Percentiles rank a stretch among this genome's conserved stretches.
phyloP scores from a whole-genome alignment of 2,113 vertebrate genomes.

The Hypomesus transpacificus region DNA sequence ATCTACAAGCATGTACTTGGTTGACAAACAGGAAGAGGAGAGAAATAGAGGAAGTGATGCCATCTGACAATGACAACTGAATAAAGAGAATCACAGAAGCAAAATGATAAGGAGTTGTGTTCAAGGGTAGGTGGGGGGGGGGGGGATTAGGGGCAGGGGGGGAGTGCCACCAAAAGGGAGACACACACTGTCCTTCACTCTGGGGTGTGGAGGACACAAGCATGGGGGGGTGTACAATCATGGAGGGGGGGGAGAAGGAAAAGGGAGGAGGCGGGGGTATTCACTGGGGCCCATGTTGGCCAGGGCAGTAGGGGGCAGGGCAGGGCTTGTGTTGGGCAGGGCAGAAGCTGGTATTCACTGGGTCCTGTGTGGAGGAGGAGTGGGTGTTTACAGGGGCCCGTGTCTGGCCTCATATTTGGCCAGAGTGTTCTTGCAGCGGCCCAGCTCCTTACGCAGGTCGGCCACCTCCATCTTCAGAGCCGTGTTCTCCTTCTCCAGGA shows the following conservation, averaged over 20 bases:
- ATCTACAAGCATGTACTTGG: not conserved
- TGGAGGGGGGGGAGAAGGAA: not conserved
- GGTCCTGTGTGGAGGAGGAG: not conserved
- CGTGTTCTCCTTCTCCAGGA: conserved; percentile 97
- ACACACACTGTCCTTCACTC: conserved; percentile 75
- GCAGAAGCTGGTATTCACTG: not conserved
- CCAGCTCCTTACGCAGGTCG: conserved; percentile 91
- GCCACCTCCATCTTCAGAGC: conserved; percentile 92
- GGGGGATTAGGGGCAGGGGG: conserved; percentile 21
- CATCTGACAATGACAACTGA: conserved; percentile 8
- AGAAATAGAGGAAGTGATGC: conserved; percentile 23
- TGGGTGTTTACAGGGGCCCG: conserved; percentile 76
- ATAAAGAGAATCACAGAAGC: conserved; percentile 2
- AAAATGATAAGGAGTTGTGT: not conserved
- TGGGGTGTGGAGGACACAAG: not conserved
- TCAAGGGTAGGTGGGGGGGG: not conserved
- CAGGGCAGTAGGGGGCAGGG: not conserved
- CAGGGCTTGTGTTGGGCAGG: not conserved
- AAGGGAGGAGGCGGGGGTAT: not conserved
- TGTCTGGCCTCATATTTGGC: conserved; percentile 91
- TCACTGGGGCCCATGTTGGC: not conserved
- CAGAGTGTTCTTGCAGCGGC: conserved; percentile 92
- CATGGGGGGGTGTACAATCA: not conserved
- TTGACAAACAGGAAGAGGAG: conserved; percentile 14
- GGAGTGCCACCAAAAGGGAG: conserved; percentile 74